These are phyloP conservation scores for Phoenoteleia sp. DNA, from an alignment of 2,888 invertebrate genomes.

Conservation along the genomic window DNA sequence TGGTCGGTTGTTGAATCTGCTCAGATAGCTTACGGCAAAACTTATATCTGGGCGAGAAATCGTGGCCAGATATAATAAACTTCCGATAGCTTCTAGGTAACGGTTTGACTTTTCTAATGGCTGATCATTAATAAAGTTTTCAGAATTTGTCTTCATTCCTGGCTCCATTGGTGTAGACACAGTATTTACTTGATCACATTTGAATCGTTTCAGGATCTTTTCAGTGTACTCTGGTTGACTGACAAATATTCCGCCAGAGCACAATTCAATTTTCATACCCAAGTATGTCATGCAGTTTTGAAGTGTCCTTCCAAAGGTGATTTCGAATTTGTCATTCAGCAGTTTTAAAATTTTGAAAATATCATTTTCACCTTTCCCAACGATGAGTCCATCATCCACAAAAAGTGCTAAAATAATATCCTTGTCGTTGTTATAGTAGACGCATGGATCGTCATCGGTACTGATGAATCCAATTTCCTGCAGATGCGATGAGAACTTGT, in stretches of 20 bases:
- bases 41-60: slow-evolving; percentile 61
- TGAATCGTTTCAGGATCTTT: too few relatives aligned
- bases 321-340: slow-evolving; percentile 66
- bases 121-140: slow-evolving; percentile 68
- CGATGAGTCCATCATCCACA: slow-evolving; percentile 75
- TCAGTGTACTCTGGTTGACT: too few relatives aligned
- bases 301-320: slow-evolving; percentile 55
- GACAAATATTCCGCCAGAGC: slow-evolving; percentile 72
- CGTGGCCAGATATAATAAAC: slow-evolving; percentile 68
- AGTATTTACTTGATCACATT: slow-evolving; percentile 53
- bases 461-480: slow-evolving; percentile 68
- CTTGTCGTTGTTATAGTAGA: slow-evolving; percentile 73
- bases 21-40: slow-evolving; percentile 77
- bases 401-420: slow-evolving; percentile 63
- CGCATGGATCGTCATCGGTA: slow-evolving; percentile 77
- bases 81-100: slow-evolving; percentile 74
- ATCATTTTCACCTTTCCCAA: slow-evolving; percentile 53
- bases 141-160: slow-evolving; percentile 75
- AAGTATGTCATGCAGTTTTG: slow-evolving; percentile 68
- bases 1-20: slow-evolving; percentile 72
- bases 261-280: slow-evolving; percentile 74
- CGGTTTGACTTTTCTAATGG: too few relatives aligned
- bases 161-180: slow-evolving; percentile 76
- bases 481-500: slow-evolving; percentile 71
- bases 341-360: slow-evolving; percentile 68